Conservation (phyloP, 2,797 vertebrate genomes). For the Spondyliosoma cantharus region DNA sequence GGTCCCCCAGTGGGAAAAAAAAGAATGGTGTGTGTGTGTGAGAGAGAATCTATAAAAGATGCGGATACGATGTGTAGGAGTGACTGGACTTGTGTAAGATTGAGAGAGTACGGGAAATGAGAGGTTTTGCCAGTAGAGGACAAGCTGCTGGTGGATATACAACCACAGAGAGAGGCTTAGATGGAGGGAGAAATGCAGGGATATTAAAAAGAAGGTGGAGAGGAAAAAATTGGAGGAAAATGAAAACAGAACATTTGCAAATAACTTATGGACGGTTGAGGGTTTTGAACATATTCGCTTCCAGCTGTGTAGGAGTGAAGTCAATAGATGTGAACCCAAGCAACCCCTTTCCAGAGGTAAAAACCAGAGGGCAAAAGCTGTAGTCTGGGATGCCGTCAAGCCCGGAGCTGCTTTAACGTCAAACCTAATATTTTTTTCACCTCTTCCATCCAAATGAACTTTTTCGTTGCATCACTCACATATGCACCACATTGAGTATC, state of each 20-base stretch:
- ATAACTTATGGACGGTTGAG: conserved; percentile 32
- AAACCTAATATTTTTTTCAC: background rate
- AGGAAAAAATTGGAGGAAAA: conserved; percentile 30
- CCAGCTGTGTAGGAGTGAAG: conserved; percentile 29
- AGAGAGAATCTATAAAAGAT: conserved; percentile 45
- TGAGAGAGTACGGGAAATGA: conserved; percentile 58
- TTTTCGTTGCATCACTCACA: background rate
- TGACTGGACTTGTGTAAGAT: conserved; percentile 49
- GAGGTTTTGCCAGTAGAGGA: conserved; percentile 58
- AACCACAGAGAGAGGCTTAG: conserved; percentile 53
- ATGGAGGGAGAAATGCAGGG: conserved; percentile 33
- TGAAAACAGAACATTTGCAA: conserved; percentile 40
- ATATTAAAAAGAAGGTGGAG: conserved; percentile 55
- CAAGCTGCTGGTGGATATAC: conserved; percentile 77
- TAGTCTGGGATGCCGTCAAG: background rate
- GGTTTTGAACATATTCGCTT: conserved; percentile 38
- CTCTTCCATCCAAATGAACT: background rate
- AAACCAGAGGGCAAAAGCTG: conserved; percentile 1
- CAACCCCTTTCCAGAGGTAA: conserved; percentile 4
- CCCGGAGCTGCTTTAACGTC: background rate
- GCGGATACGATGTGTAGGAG: conserved; percentile 41
- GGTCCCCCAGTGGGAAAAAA: conserved; percentile 34
- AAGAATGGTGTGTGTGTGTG: conserved; percentile 38
- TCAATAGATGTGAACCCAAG: conserved; percentile 29
- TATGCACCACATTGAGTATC: background rate